Evolutionary conservation across 2,888 invertebrate genomes (phyloP).

Genomic region (Lomographa bimaculata): DNA sequence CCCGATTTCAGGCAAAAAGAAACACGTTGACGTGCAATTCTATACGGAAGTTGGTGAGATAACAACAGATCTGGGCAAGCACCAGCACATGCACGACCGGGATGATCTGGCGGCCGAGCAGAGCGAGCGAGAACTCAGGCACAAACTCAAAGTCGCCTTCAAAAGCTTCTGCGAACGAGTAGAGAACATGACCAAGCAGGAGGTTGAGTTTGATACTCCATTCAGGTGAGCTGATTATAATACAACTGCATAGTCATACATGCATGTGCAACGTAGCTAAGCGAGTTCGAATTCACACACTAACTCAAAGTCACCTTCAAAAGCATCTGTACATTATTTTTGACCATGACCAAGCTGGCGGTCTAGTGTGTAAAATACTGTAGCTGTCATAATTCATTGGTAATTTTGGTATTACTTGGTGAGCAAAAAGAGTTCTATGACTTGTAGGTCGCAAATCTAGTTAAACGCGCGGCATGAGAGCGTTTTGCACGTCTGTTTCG

Average conservation of each 20-base stretch:
- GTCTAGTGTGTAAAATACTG: too few species aligned
- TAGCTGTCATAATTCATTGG: too few species aligned
- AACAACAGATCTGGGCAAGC: constrained; percentile 99
- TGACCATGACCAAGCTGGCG: too few species aligned
- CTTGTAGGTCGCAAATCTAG: too few species aligned
- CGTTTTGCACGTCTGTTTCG: too few species aligned
- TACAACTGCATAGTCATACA: not conserved
- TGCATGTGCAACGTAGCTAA: too few species aligned
- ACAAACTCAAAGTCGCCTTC: constrained; percentile 98
- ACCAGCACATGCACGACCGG: constrained; percentile 99
- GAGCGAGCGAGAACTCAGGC: constrained; percentile 97
- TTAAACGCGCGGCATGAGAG: too few species aligned
- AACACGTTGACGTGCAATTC: constrained; percentile 99
- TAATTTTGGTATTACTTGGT: too few species aligned
- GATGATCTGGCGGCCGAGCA: constrained; percentile 99
- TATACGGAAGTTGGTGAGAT: constrained; percentile 99
- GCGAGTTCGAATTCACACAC: too few species aligned
- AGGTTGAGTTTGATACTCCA: constrained; percentile 99
- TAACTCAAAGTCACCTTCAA: too few species aligned
- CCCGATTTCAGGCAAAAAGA: constrained; percentile 91
- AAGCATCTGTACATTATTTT: too few species aligned
- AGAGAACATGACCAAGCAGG: constrained; percentile 97
- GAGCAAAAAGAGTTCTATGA: too few species aligned
- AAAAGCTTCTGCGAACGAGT: constrained; percentile 99
- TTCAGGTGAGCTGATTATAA: constrained; percentile 83